Evolutionary conservation across 2,113 vertebrate species (phyloP).

Genomic region (Pterocles burchelli): DNA sequence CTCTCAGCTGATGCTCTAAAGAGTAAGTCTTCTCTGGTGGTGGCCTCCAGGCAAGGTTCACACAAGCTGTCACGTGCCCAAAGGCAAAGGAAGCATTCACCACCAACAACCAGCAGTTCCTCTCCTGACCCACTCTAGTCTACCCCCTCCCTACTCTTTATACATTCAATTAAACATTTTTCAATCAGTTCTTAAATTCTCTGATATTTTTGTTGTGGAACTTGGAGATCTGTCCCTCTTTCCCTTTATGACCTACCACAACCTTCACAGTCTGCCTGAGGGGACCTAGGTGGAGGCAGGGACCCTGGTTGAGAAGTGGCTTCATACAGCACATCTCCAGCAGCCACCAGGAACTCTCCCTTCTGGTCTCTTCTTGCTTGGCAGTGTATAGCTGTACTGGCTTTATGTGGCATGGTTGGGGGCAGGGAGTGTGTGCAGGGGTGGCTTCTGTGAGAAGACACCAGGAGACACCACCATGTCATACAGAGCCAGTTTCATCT

Average conservation of each 20-base stretch:
- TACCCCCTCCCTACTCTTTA: background rate
- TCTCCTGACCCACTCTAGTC: background rate
- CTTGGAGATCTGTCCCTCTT: background rate
- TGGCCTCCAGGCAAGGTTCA: background rate
- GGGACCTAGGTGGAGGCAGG: background rate
- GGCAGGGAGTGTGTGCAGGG: accelerated
- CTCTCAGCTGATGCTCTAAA: background rate
- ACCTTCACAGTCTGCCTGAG: background rate
- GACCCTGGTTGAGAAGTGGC: background rate
- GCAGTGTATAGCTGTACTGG: background rate
- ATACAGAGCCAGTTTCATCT: background rate
- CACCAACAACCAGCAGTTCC: background rate
- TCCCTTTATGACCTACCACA: background rate
- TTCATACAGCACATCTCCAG: background rate
- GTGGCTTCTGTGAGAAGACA: background rate
- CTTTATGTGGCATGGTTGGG: background rate
- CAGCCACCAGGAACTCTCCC: background rate
- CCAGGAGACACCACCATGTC: background rate
- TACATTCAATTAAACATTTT: background rate
- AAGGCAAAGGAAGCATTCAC: background rate
- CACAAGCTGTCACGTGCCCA: accelerated
- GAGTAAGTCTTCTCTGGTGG: background rate
- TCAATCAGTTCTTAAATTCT: background rate
- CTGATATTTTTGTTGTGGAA: background rate
- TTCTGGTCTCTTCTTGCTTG: background rate